These are phyloP conservation scores for Gastrophryne carolinensis DNA, from an alignment of 2,797 vertebrate genomes.

Conservation along the genomic window DNA sequence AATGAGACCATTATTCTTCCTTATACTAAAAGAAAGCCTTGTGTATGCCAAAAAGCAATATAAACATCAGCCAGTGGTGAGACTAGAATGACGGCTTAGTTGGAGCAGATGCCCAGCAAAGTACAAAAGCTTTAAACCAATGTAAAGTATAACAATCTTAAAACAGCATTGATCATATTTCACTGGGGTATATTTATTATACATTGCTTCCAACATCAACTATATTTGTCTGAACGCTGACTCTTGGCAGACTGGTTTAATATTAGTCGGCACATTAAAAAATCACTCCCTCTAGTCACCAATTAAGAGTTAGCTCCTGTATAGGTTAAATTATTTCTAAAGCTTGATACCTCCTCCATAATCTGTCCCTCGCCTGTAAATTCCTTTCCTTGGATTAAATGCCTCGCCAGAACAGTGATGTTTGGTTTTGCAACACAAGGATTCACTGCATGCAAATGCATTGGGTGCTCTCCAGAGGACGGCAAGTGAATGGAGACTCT, in stretches of 20 bases:
- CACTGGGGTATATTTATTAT: not conserved
- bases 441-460: constrained; percentile 38
- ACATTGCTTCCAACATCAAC: not conserved
- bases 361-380: not conserved
- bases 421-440: constrained; percentile 23
- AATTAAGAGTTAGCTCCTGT: constrained; percentile 3
- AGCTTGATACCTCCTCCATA: not conserved
- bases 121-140: not conserved
- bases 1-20: no score
- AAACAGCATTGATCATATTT: not conserved
- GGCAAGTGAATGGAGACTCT: constrained; percentile 31
- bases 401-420: not conserved
- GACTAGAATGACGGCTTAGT: not conserved
- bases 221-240: not conserved
- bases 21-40: no score
- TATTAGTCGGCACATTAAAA: no score
- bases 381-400: not conserved
- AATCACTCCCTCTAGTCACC: not conserved
- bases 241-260: not conserved
- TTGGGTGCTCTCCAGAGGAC: not conserved
- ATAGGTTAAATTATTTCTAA: constrained; percentile 14
- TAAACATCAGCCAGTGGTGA: no score
- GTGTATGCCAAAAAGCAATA: no score
- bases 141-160: not conserved
- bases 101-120: not conserved